Conservation (phyloP, 2,888 invertebrate genomes). For the Philereme transversata region DNA sequence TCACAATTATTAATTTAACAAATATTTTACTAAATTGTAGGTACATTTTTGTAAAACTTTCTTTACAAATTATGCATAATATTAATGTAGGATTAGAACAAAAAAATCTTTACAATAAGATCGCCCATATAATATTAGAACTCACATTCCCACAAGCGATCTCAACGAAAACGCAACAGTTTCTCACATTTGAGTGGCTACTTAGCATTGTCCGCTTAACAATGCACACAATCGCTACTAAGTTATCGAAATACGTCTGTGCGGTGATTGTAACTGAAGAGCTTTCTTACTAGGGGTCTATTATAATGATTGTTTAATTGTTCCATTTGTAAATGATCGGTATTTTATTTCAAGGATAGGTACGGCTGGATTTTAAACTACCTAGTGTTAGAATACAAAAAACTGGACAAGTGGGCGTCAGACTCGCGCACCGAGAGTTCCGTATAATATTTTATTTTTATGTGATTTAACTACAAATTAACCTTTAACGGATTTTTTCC, state of each 20-base stretch:
- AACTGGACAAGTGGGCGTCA: too few species aligned
- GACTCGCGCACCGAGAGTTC: too few species aligned
- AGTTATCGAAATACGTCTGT: constrained; percentile 62
- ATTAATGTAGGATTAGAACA: background rate
- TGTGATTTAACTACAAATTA: too few species aligned
- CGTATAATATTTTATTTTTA: too few species aligned
- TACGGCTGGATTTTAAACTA: too few species aligned
- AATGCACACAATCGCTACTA: constrained; percentile 64
- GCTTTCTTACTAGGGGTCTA: constrained; percentile 39
- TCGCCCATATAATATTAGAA: constrained; percentile 35
- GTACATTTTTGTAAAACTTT: too few species aligned
- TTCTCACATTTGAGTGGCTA: constrained; percentile 73
- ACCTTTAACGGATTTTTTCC: too few species aligned
- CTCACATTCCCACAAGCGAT: constrained; percentile 74
- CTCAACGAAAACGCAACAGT: constrained; percentile 59
- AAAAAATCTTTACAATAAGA: constrained; percentile 19
- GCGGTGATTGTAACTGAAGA: constrained; percentile 48
- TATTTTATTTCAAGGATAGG: constrained; percentile 26
- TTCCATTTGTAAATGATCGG: constrained; percentile 66
- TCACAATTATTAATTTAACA: too few species aligned
- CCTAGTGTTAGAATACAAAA: too few species aligned
- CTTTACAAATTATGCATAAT: too few species aligned
- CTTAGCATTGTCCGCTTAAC: constrained; percentile 68
- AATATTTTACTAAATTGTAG: too few species aligned
- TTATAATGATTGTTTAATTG: constrained; percentile 55